These are phyloP conservation scores for Thaumatotibia leucotreta DNA, from an alignment of 1,140 invertebrate species.

Conservation along the genomic window DNA sequence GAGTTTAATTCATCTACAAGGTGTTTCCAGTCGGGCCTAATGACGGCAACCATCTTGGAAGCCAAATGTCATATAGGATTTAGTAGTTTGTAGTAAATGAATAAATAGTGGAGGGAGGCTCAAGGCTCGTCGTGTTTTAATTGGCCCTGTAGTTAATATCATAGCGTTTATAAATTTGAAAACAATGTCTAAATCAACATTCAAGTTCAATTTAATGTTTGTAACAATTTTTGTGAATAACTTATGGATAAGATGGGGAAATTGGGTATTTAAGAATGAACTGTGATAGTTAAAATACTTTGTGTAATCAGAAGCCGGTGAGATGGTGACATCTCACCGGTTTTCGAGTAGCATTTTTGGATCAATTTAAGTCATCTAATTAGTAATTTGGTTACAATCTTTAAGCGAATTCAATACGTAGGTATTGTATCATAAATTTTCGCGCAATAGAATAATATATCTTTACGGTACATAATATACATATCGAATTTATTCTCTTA, in stretches of 20 bases:
- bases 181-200: background rate
- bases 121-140: background rate
- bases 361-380: too few relatives aligned
- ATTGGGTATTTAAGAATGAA: too few relatives aligned
- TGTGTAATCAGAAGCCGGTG: too few relatives aligned
- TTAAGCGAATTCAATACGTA: too few relatives aligned
- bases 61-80: background rate
- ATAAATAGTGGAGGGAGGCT: background rate
- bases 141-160: background rate
- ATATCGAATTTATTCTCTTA: background rate
- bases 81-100: background rate
- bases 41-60: background rate
- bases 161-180: background rate
- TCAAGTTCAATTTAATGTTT: background rate
- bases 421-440: too few relatives aligned
- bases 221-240: background rate
- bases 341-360: too few relatives aligned
- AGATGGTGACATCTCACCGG: too few relatives aligned
- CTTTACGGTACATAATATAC: background rate
- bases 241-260: too few relatives aligned
- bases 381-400: too few relatives aligned
- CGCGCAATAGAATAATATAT: too few relatives aligned
- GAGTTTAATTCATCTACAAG: background rate
- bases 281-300: too few relatives aligned
- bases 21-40: background rate